Base-by-base conservation (phyloP, 2,113 vertebrate species). In the Sphaerodactylus townsendi region DNA sequence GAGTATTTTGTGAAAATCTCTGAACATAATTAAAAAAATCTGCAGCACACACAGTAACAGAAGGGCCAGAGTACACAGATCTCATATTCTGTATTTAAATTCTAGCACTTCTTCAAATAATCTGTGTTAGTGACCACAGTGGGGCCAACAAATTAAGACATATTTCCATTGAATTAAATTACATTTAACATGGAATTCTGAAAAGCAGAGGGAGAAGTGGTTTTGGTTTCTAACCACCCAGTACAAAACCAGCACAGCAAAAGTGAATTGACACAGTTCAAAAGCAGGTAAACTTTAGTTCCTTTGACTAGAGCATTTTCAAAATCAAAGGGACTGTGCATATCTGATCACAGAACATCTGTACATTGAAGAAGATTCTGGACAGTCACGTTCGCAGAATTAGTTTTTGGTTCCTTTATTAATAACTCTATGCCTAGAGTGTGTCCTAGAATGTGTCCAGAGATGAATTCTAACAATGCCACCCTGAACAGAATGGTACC, bases 1-100 rank as follows among this genome's bases (percentile, higher is more conserved):
- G 2, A 80, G 7, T 83, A 30, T 84, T 90, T 88, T 72, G 64
- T 84, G 13, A 35, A 62, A 46, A 30, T 10, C 9, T 74, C 3
- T 77, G 13, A 79, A 81, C 59, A 28, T 25, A 59, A 76, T 74
- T n/a, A n/a, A 74, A 79, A 74, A 39, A 41, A 66, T 48, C 81
- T 11, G 1, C 17, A 11, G 64, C 1, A 56, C 65, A 14, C 5
- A 0, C 0, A 50, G 25, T 33, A 70, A 21, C 48, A 70, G 66
- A 21, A 37, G 25, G 33, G n/a, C 33, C 2, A 1, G 71, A 84
- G 2, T 89, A 87, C 81, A 50, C 73, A 73, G 35, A 21, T 35
- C 10, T 9, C 84, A 21, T 2, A 25, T 85, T 1, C 1, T 53
- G 37, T 86, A 89, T 87, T 59, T 79, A 37, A 76, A 37, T 1